Conservation (phyloP, 2,888 invertebrate genomes). For the Chironomus tentans region DNA sequence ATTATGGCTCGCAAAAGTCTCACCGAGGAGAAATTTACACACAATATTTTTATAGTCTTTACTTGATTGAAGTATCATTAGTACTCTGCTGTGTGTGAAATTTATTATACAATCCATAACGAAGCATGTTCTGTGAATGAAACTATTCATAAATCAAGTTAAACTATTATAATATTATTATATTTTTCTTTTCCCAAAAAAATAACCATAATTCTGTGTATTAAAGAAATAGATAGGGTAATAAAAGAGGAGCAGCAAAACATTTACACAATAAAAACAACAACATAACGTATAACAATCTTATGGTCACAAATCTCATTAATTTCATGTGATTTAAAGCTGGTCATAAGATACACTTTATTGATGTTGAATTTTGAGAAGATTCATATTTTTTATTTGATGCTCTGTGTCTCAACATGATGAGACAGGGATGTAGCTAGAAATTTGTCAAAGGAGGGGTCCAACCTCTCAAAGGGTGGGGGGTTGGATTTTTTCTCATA, state of each 20-base stretch:
- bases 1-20: too few relatives aligned
- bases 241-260: not conserved
- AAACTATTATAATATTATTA: not conserved
- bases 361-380: too few relatives aligned
- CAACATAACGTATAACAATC: not conserved
- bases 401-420: too few relatives aligned
- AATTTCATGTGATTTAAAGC: not conserved
- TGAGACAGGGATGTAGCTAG: too few relatives aligned
- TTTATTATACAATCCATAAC: not conserved
- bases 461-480: too few relatives aligned
- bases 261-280: not conserved
- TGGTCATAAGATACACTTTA: not conserved
- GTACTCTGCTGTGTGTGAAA: not conserved
- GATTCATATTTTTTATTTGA: too few relatives aligned
- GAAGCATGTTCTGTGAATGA: not conserved
- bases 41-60: too few relatives aligned
- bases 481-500: too few relatives aligned
- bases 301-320: not conserved
- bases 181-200: not conserved
- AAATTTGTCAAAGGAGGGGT: too few relatives aligned
- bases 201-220: not conserved
- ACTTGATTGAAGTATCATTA: too few relatives aligned
- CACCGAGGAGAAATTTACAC: too few relatives aligned
- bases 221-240: not conserved
- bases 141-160: slow-evolving; percentile 1